These are phyloP conservation scores for Heterocephalus glaber DNA, from an alignment of 2,113 vertebrate species.

Conservation along the genomic window DNA sequence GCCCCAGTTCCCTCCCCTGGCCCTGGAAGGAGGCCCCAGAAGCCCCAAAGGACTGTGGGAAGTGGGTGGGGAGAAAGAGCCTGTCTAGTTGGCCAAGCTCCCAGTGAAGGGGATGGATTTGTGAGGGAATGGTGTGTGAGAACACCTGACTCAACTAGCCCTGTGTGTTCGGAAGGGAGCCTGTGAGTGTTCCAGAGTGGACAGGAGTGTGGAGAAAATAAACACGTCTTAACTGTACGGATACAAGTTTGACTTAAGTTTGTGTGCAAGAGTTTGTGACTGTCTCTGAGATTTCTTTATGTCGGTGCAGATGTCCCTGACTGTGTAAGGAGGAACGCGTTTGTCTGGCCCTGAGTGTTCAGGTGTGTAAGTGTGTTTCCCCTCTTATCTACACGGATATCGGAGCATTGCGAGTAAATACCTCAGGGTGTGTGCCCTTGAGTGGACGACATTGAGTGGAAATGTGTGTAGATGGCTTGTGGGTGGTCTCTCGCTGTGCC, in stretches of 20 bases:
- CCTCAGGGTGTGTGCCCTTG: background rate
- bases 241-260: background rate
- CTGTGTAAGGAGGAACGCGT: background rate
- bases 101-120: background rate
- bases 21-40: slow-evolving; percentile 22
- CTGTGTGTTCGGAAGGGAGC: background rate
- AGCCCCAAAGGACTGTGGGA: slow-evolving; percentile 75
- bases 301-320: too few relatives aligned
- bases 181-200: background rate
- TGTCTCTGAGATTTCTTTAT: background rate
- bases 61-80: slow-evolving; percentile 62
- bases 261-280: background rate
- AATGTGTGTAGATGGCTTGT: background rate
- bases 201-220: background rate
- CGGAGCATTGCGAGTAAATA: background rate
- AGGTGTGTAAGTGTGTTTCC: background rate
- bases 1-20: slow-evolving; percentile 3
- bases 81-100: background rate
- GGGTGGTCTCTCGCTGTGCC: background rate
- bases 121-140: background rate
- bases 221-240: background rate
- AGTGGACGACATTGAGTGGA: background rate
- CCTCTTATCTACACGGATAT: background rate
- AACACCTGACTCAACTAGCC: background rate
- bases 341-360: background rate